Conservation (phyloP, 1,140 invertebrate genomes). For the Acromyrmex heyeri region DNA sequence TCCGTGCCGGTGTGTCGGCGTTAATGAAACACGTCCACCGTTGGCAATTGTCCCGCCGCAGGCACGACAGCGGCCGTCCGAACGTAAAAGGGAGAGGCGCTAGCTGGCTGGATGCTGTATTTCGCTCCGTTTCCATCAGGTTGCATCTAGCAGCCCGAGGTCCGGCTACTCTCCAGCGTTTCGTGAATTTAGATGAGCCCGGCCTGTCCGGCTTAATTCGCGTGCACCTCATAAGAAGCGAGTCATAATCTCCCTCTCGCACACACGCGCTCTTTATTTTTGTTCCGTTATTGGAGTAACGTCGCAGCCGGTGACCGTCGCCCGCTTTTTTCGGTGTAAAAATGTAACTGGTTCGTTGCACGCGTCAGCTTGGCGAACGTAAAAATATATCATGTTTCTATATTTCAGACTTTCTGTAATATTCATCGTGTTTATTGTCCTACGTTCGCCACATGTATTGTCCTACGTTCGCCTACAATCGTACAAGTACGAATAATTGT, state of each 20-base stretch:
- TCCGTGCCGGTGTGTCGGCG: conserved; percentile 66
- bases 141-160: conserved; percentile 51
- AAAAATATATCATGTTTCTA: conserved; percentile 31
- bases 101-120: conserved; percentile 45
- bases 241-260: conserved; percentile 28
- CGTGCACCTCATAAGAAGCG: conserved; percentile 34
- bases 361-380: conserved; percentile 28
- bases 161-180: conserved; percentile 41
- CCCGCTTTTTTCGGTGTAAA: conserved; percentile 49
- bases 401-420: conserved; percentile 3
- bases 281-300: conserved; percentile 62
- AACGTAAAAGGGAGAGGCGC: conserved; percentile 69
- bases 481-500: background rate
- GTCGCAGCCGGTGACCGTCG: conserved; percentile 30
- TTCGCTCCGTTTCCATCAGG: conserved; percentile 71
- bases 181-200: conserved; percentile 72
- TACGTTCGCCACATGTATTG: conserved; percentile 3
- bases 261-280: background rate
- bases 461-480: background rate
- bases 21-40: conserved; percentile 78
- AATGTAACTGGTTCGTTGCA: conserved; percentile 50
- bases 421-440: conserved; percentile 26
- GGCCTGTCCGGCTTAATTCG: conserved; percentile 68
- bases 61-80: conserved; percentile 64
- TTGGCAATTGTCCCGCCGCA: conserved; percentile 77